A percentile compares a stretch with the other conserved stretches of the same genome.
Conservation (phyloP, 2,797 vertebrate genomes). For the Sebastes goodei region DNA sequence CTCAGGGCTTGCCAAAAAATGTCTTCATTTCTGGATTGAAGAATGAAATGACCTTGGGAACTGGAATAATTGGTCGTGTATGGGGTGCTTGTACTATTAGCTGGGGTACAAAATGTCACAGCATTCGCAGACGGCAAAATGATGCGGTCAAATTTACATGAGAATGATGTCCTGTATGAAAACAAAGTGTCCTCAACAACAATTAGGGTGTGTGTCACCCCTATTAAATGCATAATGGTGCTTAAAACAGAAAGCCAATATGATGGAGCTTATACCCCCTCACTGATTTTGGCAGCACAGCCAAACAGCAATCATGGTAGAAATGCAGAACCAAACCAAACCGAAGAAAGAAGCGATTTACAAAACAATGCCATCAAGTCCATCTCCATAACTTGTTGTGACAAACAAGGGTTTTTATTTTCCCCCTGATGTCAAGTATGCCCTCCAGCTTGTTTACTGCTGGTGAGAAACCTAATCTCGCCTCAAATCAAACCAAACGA, state of each 20-base stretch:
- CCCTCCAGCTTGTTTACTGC: constrained; percentile 64
- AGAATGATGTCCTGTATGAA: constrained; percentile 35
- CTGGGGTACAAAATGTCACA: constrained; percentile 36
- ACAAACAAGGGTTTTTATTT: constrained; percentile 45
- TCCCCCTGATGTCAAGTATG: constrained; percentile 25
- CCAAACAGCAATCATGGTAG: constrained; percentile 25
- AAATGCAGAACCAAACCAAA: constrained; percentile 34
- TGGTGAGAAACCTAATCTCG: constrained; percentile 54
- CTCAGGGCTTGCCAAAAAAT: constrained; percentile 45
- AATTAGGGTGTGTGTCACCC: constrained; percentile 39
- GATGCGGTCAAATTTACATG: constrained; percentile 42
- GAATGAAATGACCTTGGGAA: constrained; percentile 52
- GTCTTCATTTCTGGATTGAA: constrained; percentile 41
- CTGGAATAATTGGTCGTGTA: constrained; percentile 56
- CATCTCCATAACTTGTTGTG: constrained; percentile 55
- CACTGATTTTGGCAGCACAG: constrained; percentile 4
- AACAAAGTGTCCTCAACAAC: constrained; percentile 25
- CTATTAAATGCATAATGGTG: constrained; percentile 31
- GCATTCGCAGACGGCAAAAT: constrained; percentile 16
- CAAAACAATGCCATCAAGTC: constrained; percentile 69
- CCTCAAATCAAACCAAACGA: constrained; percentile 55
- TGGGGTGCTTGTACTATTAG: constrained; percentile 29
- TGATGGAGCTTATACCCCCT: constrained; percentile 1
- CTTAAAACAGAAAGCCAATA: constrained; percentile 20
- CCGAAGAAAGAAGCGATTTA: constrained; percentile 7